phyloP scores from a whole-genome alignment of 1,140 invertebrate species.

The Laodelphax striatellus region DNA sequence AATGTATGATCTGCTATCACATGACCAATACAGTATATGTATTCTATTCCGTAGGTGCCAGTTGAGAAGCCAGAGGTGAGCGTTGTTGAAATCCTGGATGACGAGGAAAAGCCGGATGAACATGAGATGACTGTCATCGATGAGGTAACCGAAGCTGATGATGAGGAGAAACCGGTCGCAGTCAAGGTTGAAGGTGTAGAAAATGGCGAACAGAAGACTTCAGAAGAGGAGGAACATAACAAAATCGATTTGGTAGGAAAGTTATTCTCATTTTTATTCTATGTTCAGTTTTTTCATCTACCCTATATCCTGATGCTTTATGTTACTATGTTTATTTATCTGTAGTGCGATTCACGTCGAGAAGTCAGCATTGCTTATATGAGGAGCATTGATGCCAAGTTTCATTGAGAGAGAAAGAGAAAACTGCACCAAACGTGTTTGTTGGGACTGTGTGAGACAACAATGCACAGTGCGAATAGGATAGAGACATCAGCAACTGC shows the following conservation, averaged over 20 bases:
- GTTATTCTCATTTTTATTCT: background rate
- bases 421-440: too few species aligned
- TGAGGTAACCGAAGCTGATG: conserved; percentile 22
- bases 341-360: too few species aligned
- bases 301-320: too few species aligned
- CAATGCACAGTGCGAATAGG: too few species aligned
- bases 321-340: too few species aligned
- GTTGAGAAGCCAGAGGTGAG: conserved; percentile 8
- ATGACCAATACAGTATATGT: too few species aligned
- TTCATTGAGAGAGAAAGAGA: too few species aligned
- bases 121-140: conserved; percentile 17
- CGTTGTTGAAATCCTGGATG: background rate
- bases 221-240: background rate
- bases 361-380: too few species aligned
- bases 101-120: background rate
- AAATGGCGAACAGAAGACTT: background rate
- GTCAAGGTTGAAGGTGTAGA: conserved; percentile 23
- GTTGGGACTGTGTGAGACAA: too few species aligned
- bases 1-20: too few species aligned
- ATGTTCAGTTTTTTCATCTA: background rate
- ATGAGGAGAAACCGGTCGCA: conserved; percentile 20
- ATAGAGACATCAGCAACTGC: too few species aligned
- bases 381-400: too few species aligned
- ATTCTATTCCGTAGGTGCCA: background rate
- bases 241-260: background rate